Conservation (phyloP, 2,797 vertebrate genomes). For the Chrysocyon brachyurus region DNA sequence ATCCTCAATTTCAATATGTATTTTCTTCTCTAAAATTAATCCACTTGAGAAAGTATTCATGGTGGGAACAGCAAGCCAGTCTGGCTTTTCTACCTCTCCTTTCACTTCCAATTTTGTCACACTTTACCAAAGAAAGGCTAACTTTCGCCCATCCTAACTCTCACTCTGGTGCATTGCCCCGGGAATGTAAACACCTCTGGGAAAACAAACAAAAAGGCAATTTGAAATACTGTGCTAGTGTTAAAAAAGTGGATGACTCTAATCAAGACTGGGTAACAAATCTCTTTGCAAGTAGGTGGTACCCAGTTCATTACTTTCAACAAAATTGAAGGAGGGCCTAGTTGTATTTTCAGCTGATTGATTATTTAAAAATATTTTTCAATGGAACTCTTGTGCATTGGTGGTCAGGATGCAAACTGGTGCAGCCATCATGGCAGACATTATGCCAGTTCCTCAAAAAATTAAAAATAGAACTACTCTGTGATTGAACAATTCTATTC, state of each 20-base stretch:
- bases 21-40: not conserved
- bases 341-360: not conserved
- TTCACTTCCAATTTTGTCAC: not conserved
- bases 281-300: constrained; percentile 26
- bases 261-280: constrained; percentile 48
- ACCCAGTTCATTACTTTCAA: not conserved
- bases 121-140: not conserved
- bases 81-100: not conserved
- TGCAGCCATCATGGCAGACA: not conserved
- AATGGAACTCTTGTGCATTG: not conserved
- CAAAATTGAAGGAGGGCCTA: not conserved
- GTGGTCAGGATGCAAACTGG: not conserved
- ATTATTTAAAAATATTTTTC: not conserved
- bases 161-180: not conserved
- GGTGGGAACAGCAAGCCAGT: not conserved
- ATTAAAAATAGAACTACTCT: not conserved
- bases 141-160: not conserved
- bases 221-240: constrained; percentile 52
- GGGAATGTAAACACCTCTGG: not conserved
- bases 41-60: not conserved
- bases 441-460: not conserved
- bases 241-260: constrained; percentile 3
- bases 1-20: not conserved
- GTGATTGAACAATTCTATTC: not conserved
- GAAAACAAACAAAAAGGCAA: constrained; percentile 54